Conservation (phyloP, 2,797 vertebrate species). For the Sphaeramia orbicularis region DNA sequence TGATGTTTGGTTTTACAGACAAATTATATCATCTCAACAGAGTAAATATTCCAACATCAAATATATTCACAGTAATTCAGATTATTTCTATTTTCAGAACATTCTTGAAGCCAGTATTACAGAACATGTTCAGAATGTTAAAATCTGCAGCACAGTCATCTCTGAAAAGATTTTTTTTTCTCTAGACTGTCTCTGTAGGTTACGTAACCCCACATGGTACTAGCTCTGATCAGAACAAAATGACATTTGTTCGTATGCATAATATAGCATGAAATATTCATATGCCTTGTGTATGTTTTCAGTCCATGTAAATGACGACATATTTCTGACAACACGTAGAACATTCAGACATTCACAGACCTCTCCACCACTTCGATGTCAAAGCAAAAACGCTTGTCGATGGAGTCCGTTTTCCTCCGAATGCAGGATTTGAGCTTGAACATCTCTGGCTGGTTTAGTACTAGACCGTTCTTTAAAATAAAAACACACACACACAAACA, state of each 20-base stretch:
- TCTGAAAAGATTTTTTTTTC: too few relatives aligned
- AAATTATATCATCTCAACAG: too few relatives aligned
- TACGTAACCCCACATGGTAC: background rate
- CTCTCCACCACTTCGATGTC: constrained; percentile 98
- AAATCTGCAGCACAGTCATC: too few relatives aligned
- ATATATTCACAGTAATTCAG: too few relatives aligned
- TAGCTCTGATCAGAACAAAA: background rate
- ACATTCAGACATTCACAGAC: constrained; percentile 79
- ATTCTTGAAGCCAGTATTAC: too few relatives aligned
- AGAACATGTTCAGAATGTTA: too few relatives aligned
- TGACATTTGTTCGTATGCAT: too few relatives aligned
- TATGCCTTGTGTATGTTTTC: constrained; percentile 33
- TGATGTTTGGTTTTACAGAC: too few relatives aligned
- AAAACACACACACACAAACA: constrained; percentile 14
- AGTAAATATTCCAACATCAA: too few relatives aligned
- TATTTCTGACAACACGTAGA: constrained; percentile 1
- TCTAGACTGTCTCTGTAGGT: too few relatives aligned
- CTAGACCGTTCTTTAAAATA: constrained; percentile 89
- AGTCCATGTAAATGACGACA: constrained; percentile 27
- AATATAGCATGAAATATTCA: background rate
- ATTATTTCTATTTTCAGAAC: too few relatives aligned
- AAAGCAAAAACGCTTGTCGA: constrained; percentile 99
- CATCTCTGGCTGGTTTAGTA: constrained; percentile 92
- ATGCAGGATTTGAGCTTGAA: constrained; percentile 98
- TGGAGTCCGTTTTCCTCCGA: constrained; percentile 96